A percentile compares a stretch with the other conserved stretches of the same genome.
Evolutionary conservation across 2,888 invertebrate genomes (phyloP).

Genomic region (Steromphala cineraria): DNA sequence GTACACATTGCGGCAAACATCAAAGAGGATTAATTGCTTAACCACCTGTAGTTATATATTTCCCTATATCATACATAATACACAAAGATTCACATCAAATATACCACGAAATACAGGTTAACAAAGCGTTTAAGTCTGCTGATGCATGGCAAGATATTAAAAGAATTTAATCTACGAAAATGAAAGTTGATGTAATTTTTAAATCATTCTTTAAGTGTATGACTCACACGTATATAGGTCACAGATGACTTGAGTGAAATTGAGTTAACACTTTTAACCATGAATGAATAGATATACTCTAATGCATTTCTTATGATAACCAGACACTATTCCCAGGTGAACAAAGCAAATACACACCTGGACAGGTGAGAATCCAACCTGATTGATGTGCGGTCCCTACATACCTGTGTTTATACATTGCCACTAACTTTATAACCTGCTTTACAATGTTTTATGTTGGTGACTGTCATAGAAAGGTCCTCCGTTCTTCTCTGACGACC

Average conservation of each 20-base stretch:
- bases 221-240: no score
- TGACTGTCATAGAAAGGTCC: background rate
- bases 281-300: background rate
- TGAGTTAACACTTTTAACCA: background rate
- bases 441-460: background rate
- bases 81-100: no score
- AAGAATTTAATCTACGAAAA: no score
- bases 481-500: background rate
- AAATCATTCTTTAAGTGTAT: no score
- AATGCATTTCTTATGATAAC: background rate
- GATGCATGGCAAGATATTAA: no score
- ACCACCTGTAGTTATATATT: background rate
- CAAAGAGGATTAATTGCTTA: slow-evolving; percentile 1
- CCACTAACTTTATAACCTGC: background rate
- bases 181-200: no score
- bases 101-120: no score
- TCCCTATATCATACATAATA: background rate
- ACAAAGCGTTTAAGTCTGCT: no score
- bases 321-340: background rate
- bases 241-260: no score
- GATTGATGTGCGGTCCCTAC: background rate
- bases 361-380: background rate
- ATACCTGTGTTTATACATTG: background rate
- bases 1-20: background rate
- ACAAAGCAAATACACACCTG: background rate